Evolutionary conservation across 2,888 invertebrate genomes (phyloP).

Genomic region (Unio delphinus): DNA sequence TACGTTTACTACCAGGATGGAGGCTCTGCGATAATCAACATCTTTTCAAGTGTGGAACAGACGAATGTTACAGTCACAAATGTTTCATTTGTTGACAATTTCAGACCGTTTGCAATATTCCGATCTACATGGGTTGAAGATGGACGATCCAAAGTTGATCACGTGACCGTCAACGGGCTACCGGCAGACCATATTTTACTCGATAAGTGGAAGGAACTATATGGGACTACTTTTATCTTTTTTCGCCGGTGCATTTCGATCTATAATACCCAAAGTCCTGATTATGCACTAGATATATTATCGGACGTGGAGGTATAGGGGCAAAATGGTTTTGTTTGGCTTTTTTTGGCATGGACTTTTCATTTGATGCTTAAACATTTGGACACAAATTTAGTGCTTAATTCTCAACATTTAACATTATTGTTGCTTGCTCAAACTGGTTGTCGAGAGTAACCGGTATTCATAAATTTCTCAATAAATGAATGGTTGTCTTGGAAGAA

Average conservation of each 20-base stretch:
- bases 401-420: no score
- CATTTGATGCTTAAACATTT: no score
- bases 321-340: background rate
- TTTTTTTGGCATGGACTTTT: background rate
- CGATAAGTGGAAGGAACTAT: constrained; percentile 19
- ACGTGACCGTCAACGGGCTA: constrained; percentile 35
- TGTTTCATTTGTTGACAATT: constrained; percentile 9
- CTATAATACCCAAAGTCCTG: constrained; percentile 36
- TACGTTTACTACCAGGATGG: constrained; percentile 28
- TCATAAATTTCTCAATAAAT: no score
- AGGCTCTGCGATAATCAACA: constrained; percentile 19
- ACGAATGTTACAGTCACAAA: constrained; percentile 23
- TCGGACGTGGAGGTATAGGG: constrained; percentile 11
- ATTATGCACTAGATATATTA: constrained; percentile 19
- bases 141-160: constrained; percentile 39
- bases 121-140: constrained; percentile 43
- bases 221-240: constrained; percentile 35
- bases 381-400: no score
- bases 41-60: constrained; percentile 18
- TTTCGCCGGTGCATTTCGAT: constrained; percentile 34
- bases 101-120: constrained; percentile 30
- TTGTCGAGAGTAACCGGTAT: no score
- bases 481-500: no score
- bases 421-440: no score
- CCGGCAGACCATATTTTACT: constrained; percentile 23